Conservation (phyloP, 2,888 invertebrate species). For the Cantharis nigra region DNA sequence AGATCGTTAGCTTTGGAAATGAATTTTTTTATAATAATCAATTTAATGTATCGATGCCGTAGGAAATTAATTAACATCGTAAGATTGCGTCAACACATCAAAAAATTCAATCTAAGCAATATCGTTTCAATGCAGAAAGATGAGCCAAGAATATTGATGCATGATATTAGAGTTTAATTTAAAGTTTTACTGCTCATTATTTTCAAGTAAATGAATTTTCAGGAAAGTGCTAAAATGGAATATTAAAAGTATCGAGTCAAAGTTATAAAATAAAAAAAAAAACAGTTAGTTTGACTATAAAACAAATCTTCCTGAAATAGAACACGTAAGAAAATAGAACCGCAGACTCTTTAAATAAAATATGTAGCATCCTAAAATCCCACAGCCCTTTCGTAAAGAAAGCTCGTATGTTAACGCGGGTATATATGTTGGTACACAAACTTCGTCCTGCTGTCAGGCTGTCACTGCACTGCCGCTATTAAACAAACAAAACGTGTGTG, state of each 20-base stretch:
- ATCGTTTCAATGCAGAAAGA: slow-evolving; percentile 19
- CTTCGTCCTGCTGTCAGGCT: slow-evolving; percentile 23
- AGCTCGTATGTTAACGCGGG: slow-evolving; percentile 29
- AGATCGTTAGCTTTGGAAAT: not conserved
- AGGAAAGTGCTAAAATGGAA: slow-evolving; percentile 11
- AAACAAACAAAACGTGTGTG: slow-evolving; percentile 20
- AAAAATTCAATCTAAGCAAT: slow-evolving; percentile 28
- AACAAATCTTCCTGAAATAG: slow-evolving; percentile 26
- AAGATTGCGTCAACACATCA: not conserved
- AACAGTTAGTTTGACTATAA: slow-evolving; percentile 8
- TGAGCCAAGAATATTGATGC: slow-evolving; percentile 24
- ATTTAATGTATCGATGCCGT: not conserved
- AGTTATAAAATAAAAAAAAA: not conserved
- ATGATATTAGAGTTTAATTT: slow-evolving; percentile 15
- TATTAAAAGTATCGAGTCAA: slow-evolving; percentile 11
- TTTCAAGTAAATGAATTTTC: slow-evolving; percentile 13
- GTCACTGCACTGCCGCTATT: slow-evolving; percentile 17
- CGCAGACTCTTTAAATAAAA: slow-evolving; percentile 34
- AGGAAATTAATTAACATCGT: not conserved
- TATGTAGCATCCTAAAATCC: slow-evolving; percentile 33
- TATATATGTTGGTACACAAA: slow-evolving; percentile 17
- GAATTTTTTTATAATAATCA: not conserved
- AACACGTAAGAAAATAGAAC: slow-evolving; percentile 25
- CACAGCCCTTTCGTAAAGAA: slow-evolving; percentile 27
- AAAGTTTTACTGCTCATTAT: slow-evolving; percentile 18